Evolutionary conservation across 92 coral and sea anemone species (phyloP).

Genomic region (Parazoanthus atlanticus): DNA sequence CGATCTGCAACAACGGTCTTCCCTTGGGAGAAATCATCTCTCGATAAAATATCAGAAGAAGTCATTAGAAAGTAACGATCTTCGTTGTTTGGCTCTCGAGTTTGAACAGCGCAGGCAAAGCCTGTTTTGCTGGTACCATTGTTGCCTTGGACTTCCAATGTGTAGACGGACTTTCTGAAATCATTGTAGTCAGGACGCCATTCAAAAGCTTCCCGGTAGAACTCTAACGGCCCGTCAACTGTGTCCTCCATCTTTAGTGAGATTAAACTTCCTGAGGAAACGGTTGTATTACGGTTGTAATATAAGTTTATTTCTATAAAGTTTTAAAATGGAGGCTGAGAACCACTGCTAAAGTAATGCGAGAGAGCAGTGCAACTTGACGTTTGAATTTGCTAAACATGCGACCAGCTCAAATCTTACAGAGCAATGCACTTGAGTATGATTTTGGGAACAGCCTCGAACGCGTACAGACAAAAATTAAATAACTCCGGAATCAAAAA

Average conservation of each 20-base stretch:
- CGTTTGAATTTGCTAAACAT: too few relatives aligned
- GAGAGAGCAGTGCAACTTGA: too few relatives aligned
- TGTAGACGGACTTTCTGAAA: neutral
- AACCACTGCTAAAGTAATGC: too few relatives aligned
- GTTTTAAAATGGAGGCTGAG: too few relatives aligned
- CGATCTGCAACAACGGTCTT: neutral
- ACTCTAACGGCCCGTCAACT: neutral
- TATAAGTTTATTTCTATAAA: too few relatives aligned
- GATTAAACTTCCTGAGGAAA: neutral
- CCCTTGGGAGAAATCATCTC: neutral
- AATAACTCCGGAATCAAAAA: too few relatives aligned
- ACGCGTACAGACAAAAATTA: too few relatives aligned
- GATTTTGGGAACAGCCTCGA: too few relatives aligned
- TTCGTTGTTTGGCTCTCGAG: neutral
- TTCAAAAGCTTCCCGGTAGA: neutral
- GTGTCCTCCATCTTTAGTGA: neutral
- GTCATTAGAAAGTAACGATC: neutral
- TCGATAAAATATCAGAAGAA: neutral
- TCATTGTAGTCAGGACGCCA: neutral
- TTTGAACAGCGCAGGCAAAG: conserved; percentile 2
- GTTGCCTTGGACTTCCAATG: neutral
- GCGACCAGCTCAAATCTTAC: too few relatives aligned
- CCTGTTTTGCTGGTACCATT: neutral
- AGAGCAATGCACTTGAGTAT: too few relatives aligned
- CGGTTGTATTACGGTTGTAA: too few relatives aligned